Percentiles rank a stretch among this genome's conserved stretches.
Conservation (phyloP, 2,113 vertebrate genomes). For the Poecilia latipinna region DNA sequence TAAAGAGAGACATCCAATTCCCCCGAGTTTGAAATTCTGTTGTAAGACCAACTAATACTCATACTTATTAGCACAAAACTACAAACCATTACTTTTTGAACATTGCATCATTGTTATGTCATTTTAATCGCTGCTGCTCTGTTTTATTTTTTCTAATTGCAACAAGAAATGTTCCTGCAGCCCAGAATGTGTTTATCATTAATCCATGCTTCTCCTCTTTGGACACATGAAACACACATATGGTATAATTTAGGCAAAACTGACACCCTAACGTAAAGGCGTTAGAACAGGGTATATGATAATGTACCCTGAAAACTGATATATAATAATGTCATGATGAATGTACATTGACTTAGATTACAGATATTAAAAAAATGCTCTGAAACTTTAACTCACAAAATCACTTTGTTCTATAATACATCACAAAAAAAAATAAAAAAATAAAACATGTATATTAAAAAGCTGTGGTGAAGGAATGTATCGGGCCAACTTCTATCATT, state of each 20-base stretch:
- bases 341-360: not conserved
- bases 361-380: not conserved
- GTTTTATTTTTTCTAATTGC: not conserved
- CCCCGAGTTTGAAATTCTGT: not conserved
- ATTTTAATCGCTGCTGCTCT: not conserved
- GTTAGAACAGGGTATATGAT: too few relatives aligned
- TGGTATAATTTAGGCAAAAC: not conserved
- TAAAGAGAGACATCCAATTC: not conserved
- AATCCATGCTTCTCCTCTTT: too few relatives aligned
- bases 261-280: not conserved
- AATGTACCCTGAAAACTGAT: too few relatives aligned
- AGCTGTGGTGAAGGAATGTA: not conserved
- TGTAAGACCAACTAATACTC: not conserved
- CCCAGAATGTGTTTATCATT: too few relatives aligned
- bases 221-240: too few relatives aligned
- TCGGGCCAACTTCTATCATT: not conserved
- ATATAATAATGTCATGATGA: not conserved
- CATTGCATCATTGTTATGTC: not conserved
- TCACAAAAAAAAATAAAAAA: not conserved
- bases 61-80: not conserved
- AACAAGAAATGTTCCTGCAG: too few relatives aligned
- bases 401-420: not conserved
- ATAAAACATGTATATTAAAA: conserved; percentile 2
- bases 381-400: not conserved
- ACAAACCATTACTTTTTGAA: not conserved